Evolutionary conservation across 2,888 invertebrate genomes (phyloP), one percentile per base, ranked within the genome.

Genomic region (Pheosia gnoma): DNA sequence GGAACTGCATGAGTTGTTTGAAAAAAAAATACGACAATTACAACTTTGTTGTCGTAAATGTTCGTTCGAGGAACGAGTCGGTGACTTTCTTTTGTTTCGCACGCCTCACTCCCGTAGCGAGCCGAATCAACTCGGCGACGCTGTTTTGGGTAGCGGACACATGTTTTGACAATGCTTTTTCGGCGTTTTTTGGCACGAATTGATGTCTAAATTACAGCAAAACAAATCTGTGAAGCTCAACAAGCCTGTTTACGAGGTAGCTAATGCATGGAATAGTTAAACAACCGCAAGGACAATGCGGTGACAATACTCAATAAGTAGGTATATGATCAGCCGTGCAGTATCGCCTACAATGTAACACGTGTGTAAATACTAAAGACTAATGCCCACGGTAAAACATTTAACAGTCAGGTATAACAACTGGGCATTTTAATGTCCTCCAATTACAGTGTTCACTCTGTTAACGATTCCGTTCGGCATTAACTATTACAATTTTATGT

Each of bases 401-500:
- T 93, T 90, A 91, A 92, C 88, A 87, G 87, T 87, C 89, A 82
- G 88, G 84, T 89, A 88, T 91, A 91, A 93, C 90, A 86, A 84
- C 86, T 85, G 82, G 82, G 83, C 85, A 88, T 87, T 88, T 93
- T 93, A 93, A 93, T 89, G 92, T 87, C 90, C 87, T 86, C 91
- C 93, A 93, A 93, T 93, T 93, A 93, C 87, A 93, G 92, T 84
- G 84, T 89, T 84, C 87, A 85, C 80, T 82, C 86, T 78, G 82
- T 93, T 93, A 92, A 93, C 93, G 93, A 93, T 93, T 91, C 83
- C 84, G 83, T 85, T 86, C 88, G 86, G 87, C 87, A 87, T 90
- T 91, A 89, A 91, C 93, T 91, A 91, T 92, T 88, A 87, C 90
- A 87, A 90, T 91, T 93, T 93, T 92, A 93, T 91, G 93, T 89